phyloP scores from a whole-genome alignment of 2,797 vertebrate species.

The Petrocephalus schoutedeni region DNA sequence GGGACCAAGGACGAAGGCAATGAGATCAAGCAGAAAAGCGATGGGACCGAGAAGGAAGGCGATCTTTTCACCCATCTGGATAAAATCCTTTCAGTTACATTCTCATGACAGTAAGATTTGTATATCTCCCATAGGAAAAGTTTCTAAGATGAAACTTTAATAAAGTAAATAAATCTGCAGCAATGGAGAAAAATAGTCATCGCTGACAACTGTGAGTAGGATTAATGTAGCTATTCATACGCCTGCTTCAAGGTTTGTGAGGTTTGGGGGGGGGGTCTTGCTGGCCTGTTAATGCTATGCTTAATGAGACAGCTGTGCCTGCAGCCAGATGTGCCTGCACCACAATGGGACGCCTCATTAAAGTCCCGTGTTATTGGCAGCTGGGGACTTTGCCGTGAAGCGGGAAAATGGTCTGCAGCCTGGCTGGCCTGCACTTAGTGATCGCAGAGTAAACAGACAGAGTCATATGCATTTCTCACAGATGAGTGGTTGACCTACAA shows the following conservation, averaged over 20 bases:
- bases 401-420: background rate
- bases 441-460: conserved; percentile 22
- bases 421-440: conserved; percentile 16
- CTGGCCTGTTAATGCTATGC: conserved; percentile 33
- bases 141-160: background rate
- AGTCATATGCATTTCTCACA: conserved; percentile 13
- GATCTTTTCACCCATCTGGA: background rate
- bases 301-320: conserved; percentile 37
- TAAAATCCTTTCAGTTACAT: background rate
- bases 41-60: background rate
- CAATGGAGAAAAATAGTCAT: background rate
- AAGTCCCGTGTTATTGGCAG: conserved; percentile 14
- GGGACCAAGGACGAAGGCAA: background rate
- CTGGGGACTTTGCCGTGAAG: background rate
- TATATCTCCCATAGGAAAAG: background rate
- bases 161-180: background rate
- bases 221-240: background rate
- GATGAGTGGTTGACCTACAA: conserved; percentile 12
- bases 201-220: background rate
- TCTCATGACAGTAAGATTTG: background rate
- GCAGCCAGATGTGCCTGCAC: background rate
- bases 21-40: background rate
- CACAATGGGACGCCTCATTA: conserved; percentile 23
- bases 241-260: background rate
- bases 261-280: conserved; percentile 17